phyloP scores from a whole-genome alignment of 2,797 vertebrate genomes.

The Leptodactylus fallax region DNA sequence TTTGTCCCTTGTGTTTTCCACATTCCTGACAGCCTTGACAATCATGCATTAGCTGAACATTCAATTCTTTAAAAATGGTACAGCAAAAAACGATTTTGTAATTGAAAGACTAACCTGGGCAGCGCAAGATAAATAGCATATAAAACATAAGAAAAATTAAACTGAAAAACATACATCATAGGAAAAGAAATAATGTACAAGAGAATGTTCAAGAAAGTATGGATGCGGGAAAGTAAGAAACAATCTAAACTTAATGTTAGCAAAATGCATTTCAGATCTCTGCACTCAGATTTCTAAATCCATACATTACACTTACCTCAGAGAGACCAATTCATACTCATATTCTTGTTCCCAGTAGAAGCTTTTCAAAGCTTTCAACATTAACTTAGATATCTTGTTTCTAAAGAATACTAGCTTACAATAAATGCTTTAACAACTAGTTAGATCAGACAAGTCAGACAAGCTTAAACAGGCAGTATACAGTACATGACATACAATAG shows the following conservation, averaged over 20 bases:
- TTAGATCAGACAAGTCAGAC: too few species aligned
- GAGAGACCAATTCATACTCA: background rate
- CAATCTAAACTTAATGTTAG: background rate
- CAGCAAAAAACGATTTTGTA: constrained; percentile 26
- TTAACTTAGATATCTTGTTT: too few species aligned
- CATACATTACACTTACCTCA: background rate
- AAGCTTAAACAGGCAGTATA: too few species aligned
- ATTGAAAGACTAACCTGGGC: constrained; percentile 41
- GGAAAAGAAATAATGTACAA: background rate
- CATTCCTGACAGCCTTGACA: constrained; percentile 44
- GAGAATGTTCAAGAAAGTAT: background rate
- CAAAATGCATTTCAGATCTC: background rate
- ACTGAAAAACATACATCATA: constrained; percentile 27
- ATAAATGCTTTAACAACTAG: too few species aligned
- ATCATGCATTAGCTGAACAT: constrained; percentile 33
- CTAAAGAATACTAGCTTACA: too few species aligned
- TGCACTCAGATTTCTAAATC: background rate
- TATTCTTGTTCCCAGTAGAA: too few species aligned
- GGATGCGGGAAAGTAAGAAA: background rate
- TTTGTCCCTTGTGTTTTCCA: constrained; percentile 50
- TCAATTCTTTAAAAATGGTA: constrained; percentile 34
- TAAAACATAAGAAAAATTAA: constrained; percentile 23
- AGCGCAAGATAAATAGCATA: background rate
- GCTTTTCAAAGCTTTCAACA: too few species aligned
- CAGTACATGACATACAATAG: too few species aligned